These are phyloP conservation scores for Yasuhikotakia modesta DNA, from an alignment of 2,797 vertebrate genomes.

Conservation along the genomic window DNA sequence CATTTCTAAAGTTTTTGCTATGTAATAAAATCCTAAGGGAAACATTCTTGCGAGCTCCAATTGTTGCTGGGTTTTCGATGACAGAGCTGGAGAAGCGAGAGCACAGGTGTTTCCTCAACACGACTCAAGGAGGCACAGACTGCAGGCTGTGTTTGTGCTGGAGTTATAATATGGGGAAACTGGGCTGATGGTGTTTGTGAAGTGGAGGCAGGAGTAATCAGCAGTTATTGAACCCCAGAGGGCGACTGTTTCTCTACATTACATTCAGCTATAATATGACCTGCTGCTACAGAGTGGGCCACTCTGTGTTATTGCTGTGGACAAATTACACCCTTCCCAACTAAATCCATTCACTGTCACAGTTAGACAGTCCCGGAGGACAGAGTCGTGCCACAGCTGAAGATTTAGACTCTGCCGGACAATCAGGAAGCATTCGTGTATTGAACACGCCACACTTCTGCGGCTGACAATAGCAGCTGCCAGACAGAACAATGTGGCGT, in stretches of 20 bases:
- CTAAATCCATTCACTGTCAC: slow-evolving; percentile 45
- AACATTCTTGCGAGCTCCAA: too few species aligned
- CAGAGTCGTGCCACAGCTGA: background rate
- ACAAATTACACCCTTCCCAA: slow-evolving; percentile 45
- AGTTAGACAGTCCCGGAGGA: slow-evolving; percentile 34
- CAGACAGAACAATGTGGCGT: background rate
- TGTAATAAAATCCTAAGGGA: too few species aligned
- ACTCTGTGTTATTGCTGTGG: slow-evolving; percentile 43
- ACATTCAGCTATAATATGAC: slow-evolving; percentile 42
- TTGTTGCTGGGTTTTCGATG: slow-evolving; percentile 22
- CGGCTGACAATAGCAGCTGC: background rate
- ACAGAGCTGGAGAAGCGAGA: slow-evolving; percentile 33
- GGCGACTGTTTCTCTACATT: slow-evolving; percentile 49
- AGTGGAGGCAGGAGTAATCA: slow-evolving; percentile 53
- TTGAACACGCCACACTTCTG: slow-evolving; percentile 25
- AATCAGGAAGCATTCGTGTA: slow-evolving; percentile 17
- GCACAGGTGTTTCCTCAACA: slow-evolving; percentile 38
- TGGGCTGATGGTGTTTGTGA: slow-evolving; percentile 38
- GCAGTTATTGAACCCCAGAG: slow-evolving; percentile 51
- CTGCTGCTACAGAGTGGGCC: slow-evolving; percentile 27
- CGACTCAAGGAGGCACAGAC: slow-evolving; percentile 14
- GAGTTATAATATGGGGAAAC: slow-evolving; percentile 39
- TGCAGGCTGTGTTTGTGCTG: slow-evolving; percentile 28
- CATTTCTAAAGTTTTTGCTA: too few species aligned
- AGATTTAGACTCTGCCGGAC: slow-evolving; percentile 43